Evolutionary conservation across 2,797 vertebrate genomes (phyloP), one percentile per base, ranked within the genome.

Genomic region (Poeciliopsis presidionis): DNA sequence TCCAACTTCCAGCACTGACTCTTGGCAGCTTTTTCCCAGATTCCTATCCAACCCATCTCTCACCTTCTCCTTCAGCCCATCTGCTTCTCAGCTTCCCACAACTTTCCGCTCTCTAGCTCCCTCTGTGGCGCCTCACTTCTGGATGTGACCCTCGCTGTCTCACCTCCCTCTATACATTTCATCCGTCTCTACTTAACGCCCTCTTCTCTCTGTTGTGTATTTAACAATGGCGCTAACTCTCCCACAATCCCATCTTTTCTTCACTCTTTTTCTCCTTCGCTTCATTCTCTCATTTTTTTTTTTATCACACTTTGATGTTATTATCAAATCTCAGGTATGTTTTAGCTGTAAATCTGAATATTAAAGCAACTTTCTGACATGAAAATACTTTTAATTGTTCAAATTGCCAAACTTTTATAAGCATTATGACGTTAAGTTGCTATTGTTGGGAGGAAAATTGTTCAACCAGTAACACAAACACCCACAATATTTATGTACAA

Each of bases 1-100:
- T 90, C 89, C 90, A 94, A 95, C 92, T 94, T 95, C 91, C 84
- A 51, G 82, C 88, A 43, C 84, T 46, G 87, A 90, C 93, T 94
- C 90, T 87, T 94, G 93, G 91, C 93, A 93, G 85, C 83, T 81
- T 81, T 80, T 22, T 73, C 75, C 30, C 61, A 0, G 72, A 36
- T 5, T 2, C 67, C 39, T 77, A 77, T 73, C 79, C 80, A 84
- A 79, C 57, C 79, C 77, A 86, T 76, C 74, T 65, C 83, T 78
- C 81, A 84, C 74, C 69, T 86, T 84, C 85, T 86, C 88, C 89
- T 78, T 18, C 81, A 79, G 80, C 87, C 92, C 91, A 92, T 94
- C 92, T 94, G 89, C 85, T 91, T 90, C 74, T 81, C 88, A 81
- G 77, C 78, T 51, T 55, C 80, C 57, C 84, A 84, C 75, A 81